phyloP scores from a whole-genome alignment of 2,113 vertebrate genomes.

The Petrocephalus microphthalmus region DNA sequence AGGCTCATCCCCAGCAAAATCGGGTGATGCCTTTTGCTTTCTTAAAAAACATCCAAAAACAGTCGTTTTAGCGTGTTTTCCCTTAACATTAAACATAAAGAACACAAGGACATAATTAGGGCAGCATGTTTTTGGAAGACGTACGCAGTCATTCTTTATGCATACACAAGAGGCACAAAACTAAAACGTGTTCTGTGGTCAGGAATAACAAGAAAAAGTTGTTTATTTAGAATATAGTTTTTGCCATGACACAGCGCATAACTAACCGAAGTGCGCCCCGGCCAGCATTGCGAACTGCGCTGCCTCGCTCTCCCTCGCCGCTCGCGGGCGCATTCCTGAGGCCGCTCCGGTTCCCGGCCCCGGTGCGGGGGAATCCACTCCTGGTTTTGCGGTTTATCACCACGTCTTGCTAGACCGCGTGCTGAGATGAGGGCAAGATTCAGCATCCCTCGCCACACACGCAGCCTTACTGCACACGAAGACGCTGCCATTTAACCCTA shows the following conservation, averaged over 20 bases:
- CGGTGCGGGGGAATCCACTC: conserved; percentile 26
- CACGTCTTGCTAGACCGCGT: conserved; percentile 23
- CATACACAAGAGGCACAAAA: background rate
- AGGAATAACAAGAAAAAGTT: background rate
- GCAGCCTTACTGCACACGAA: conserved; percentile 19
- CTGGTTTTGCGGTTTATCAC: conserved; percentile 34
- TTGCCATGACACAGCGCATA: background rate
- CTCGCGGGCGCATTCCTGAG: background rate
- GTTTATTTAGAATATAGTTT: background rate
- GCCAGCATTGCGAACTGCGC: background rate
- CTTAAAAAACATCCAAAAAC: background rate
- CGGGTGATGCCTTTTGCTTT: background rate
- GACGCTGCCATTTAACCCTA: conserved; percentile 1
- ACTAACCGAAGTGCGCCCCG: background rate
- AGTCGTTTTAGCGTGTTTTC: background rate
- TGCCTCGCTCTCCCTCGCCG: background rate
- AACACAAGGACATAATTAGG: conserved; percentile 11
- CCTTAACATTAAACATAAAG: background rate
- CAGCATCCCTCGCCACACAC: conserved; percentile 40
- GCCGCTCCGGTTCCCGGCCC: background rate
- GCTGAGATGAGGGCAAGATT: conserved; percentile 37
- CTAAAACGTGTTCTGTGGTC: background rate
- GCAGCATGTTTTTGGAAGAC: background rate
- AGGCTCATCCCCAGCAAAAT: background rate
- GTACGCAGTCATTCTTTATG: background rate